A percentile compares a stretch with the other conserved stretches of the same genome.
Evolutionary conservation across 2,113 vertebrate species (phyloP).

Genomic region (Heliornis fulica): DNA sequence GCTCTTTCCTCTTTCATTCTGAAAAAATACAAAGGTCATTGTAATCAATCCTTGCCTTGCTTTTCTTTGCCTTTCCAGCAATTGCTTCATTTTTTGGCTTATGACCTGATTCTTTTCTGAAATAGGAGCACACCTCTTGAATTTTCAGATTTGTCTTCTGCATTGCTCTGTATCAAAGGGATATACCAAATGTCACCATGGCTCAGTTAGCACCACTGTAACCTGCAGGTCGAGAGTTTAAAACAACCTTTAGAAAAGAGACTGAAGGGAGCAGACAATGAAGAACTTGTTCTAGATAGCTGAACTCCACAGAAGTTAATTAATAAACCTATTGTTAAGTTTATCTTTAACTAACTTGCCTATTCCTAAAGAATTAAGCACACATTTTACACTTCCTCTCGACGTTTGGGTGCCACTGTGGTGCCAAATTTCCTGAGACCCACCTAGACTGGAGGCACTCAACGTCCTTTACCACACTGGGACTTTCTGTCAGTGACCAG

Average conservation of each 20-base stretch:
- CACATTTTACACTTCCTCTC: neutral
- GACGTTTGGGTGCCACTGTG: fast-evolving
- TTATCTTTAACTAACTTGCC: neutral
- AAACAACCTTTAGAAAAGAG: neutral
- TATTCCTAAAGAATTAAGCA: neutral
- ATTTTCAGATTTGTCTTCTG: neutral
- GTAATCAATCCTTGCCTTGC: neutral
- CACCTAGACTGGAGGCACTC: neutral
- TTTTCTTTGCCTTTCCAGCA: neutral
- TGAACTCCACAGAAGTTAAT: neutral
- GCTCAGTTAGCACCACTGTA: neutral
- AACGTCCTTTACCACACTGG: fast-evolving
- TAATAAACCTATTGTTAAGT: neutral
- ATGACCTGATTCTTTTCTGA: neutral
- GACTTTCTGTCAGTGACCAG: neutral
- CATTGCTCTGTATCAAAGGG: neutral
- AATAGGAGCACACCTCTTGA: neutral
- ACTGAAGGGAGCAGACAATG: neutral
- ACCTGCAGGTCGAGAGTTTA: neutral
- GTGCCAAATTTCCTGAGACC: neutral
- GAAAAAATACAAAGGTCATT: neutral
- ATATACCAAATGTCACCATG: neutral
- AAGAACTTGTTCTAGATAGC: neutral
- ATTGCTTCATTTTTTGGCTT: neutral
- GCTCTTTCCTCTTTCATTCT: neutral